A percentile compares a stretch with the other conserved stretches of the same genome.
These are phyloP conservation scores for Lanius ludovicianus DNA, from an alignment of 2,113 vertebrate species.

Conservation along the genomic window DNA sequence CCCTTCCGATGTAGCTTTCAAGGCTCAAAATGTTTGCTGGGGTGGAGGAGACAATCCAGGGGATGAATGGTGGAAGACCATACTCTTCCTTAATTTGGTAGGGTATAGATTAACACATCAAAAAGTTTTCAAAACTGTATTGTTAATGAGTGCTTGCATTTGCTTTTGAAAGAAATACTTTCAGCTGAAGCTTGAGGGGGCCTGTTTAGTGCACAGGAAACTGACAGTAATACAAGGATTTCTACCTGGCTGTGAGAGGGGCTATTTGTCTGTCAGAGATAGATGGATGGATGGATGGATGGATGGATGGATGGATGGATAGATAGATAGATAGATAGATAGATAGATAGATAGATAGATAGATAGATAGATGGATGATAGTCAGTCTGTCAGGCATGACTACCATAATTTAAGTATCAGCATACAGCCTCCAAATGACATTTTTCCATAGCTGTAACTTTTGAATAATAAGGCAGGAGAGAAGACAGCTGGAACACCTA, in stretches of 20 bases:
- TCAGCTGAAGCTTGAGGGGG: background rate
- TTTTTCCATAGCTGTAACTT: background rate
- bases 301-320: background rate
- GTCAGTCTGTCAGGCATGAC: no score
- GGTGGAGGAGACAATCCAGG: background rate
- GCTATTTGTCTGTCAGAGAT: background rate
- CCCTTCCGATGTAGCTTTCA: background rate
- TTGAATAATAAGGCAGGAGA: background rate
- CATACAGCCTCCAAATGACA: background rate
- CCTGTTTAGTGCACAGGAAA: background rate
- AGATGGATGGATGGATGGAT: background rate
- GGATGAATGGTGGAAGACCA: background rate
- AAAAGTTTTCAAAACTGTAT: background rate
- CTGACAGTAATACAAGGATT: background rate
- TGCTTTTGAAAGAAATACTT: background rate
- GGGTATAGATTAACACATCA: background rate
- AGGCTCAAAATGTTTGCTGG: background rate
- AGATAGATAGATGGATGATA: background rate
- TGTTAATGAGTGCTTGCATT: accelerated
- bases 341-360: background rate
- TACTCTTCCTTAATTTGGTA: background rate
- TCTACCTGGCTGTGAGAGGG: background rate
- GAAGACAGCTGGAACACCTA: background rate
- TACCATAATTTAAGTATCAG: background rate
- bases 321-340: background rate